Evolutionary conservation across 2,113 vertebrate species (phyloP).

Genomic region (Potamarius usumacintae): DNA sequence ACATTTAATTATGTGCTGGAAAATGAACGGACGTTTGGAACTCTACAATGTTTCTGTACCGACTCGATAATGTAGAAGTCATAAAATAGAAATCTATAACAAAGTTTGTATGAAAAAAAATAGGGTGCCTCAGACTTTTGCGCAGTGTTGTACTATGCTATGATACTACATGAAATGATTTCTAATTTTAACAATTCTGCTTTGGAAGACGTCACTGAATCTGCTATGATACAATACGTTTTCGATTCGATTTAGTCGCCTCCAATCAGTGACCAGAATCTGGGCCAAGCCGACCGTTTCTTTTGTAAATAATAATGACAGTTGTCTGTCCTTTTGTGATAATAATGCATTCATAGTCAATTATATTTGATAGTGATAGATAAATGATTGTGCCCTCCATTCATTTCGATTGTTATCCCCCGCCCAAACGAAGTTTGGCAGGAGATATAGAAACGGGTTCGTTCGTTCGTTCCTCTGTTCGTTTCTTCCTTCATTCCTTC

Average conservation of each 20-base stretch:
- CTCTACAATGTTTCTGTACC: too few species aligned
- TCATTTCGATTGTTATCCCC: not conserved
- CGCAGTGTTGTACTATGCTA: too few species aligned
- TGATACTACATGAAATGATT: not conserved
- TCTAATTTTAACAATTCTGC: not conserved
- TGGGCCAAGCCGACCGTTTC: not conserved
- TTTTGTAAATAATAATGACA: not conserved
- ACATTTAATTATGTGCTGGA: too few species aligned
- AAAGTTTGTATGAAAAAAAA: too few species aligned
- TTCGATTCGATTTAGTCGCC: not conserved
- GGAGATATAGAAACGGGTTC: too few species aligned
- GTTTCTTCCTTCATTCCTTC: too few species aligned
- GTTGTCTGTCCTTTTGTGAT: not conserved
- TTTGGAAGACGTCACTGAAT: not conserved
- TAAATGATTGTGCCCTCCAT: not conserved
- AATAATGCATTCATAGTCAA: not conserved
- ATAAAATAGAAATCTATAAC: too few species aligned
- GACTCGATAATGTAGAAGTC: too few species aligned
- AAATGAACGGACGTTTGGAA: too few species aligned
- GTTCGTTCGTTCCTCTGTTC: too few species aligned
- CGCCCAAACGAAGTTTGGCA: too few species aligned
- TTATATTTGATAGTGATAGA: not conserved
- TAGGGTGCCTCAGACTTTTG: too few species aligned
- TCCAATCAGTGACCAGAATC: not conserved
- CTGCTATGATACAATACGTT: not conserved